Evolutionary conservation across 2,113 vertebrate species (phyloP), one percentile per base, ranked within the genome.

Genomic region (Nerophis ophidion): DNA sequence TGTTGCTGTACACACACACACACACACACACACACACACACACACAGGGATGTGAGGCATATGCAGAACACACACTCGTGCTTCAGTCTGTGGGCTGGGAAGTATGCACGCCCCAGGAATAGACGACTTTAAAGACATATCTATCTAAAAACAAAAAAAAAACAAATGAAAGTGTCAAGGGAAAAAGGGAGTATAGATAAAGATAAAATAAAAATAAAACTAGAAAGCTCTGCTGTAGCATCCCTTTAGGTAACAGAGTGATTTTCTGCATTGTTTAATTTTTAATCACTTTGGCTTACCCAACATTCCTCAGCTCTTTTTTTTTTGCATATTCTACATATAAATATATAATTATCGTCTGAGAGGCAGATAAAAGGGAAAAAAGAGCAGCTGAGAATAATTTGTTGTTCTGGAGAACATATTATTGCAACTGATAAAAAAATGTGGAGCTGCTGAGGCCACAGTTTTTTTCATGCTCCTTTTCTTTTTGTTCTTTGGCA

Each of bases 181-280:
- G 79, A 81, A 60, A 83, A 61, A 84, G 83, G 72, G 81, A 82
- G 79, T 76, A 76, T 72, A 79, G 76, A 87, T 82, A 72, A 70
- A 87, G 78, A 83, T 71, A 68, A 77, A 80, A n/a, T n/a, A 66
- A 81, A 79, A 74, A 63, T 76, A 80, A 80, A 62, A 72, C 54
- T 11, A 56, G 56, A 70, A 57, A 64, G 58, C 75, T 79, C 66
- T 76, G 54, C 72, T 78, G 76, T 70, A 84, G 81, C 81, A 89
- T 88, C 83, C 88, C 90, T 90, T 89, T 86, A 91, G 89, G 89
- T 90, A 89, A 90, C 83, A 84, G 83, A 88, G 81, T 75, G 83
- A 84, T 89, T 82, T 90, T 91, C 86, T 89, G 89, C 89, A 88
- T 90, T 88, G 88, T 91, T 91, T 88, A 89, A 90, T 89, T 89